Evolutionary conservation across 2,888 invertebrate genomes (phyloP), one percentile per base, ranked within the genome.

Genomic region (Neoscelio sp.): DNA sequence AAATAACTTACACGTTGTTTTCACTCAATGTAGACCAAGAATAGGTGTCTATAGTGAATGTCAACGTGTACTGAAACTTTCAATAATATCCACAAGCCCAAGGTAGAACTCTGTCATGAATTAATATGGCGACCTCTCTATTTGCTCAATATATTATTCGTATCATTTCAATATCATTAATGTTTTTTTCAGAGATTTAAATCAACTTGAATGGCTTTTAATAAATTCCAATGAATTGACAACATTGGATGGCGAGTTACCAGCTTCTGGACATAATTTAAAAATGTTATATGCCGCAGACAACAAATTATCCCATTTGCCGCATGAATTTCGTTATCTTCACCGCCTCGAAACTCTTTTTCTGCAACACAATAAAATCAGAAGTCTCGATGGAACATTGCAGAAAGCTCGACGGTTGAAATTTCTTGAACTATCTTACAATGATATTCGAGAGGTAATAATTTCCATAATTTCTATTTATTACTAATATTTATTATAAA

Each of bases 191-290:
- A 92, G 92, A 77, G 94, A 95, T 68, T 91, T 96, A 50, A 93
- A 94, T 76, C 93, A 94, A 76, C 91, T 97, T 75, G 94, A 95
- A 85, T 95, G 96, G 93, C 92, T 97, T 48, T 94, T 96, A 83
- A 93, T 96, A 52, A 96, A 96, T 87, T 92, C 94, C 64, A 97
- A 97, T 89, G 93, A 94, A 82, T 91, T 97, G 68, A 93, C 93
- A 73, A 92, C 94, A 20, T 91, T 97, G 83, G 96, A 96, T 48
- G 94, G 94, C 44, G 95, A 97, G 90, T 89, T 97, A 78, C 96
- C 96, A 1, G 91, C 93, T 80, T 93, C 93, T 87, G 93, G 94
- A 23, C 93, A 93, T 82, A 94, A 94, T 86, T 91, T 96, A 18
- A 92, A 92, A 48, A 92, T 95, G 84, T 92, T 97, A 18, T 94